These are phyloP conservation scores for Neosalanx taihuensis DNA, from an alignment of 2,797 vertebrate species.

Conservation along the genomic window DNA sequence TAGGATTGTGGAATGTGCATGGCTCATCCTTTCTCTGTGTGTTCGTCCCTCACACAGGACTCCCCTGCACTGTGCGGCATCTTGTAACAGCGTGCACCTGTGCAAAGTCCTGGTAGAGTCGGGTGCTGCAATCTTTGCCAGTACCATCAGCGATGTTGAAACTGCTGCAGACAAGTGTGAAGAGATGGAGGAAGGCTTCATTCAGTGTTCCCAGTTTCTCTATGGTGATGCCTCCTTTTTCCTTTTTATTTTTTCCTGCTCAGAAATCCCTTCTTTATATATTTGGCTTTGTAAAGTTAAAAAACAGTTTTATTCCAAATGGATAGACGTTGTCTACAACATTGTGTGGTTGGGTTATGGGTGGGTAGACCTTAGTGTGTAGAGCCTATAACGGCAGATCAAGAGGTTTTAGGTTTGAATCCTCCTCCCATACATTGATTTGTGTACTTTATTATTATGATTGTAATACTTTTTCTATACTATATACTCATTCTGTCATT, in stretches of 20 bases:
- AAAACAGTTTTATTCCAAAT: neutral
- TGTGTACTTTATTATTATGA: too few relatives aligned
- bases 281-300: too few relatives aligned
- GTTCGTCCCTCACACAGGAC: conserved; percentile 77
- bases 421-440: too few relatives aligned
- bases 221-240: conserved; percentile 74
- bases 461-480: too few relatives aligned
- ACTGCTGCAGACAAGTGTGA: conserved; percentile 98
- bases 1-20: neutral
- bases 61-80: conserved; percentile 95
- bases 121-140: conserved; percentile 94
- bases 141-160: conserved; percentile 96
- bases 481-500: neutral
- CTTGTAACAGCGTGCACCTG: conserved; percentile 98
- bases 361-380: too few relatives aligned
- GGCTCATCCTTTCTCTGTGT: neutral
- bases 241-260: neutral
- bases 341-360: neutral
- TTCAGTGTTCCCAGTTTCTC: conserved; percentile 97
- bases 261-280: neutral
- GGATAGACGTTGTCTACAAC: neutral
- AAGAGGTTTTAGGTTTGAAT: too few relatives aligned
- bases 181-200: conserved; percentile 96
- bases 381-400: too few relatives aligned
- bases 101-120: conserved; percentile 97